These are phyloP conservation scores for Odontamblyopus lacepedii DNA, from an alignment of 2,797 vertebrate species.

Conservation along the genomic window DNA sequence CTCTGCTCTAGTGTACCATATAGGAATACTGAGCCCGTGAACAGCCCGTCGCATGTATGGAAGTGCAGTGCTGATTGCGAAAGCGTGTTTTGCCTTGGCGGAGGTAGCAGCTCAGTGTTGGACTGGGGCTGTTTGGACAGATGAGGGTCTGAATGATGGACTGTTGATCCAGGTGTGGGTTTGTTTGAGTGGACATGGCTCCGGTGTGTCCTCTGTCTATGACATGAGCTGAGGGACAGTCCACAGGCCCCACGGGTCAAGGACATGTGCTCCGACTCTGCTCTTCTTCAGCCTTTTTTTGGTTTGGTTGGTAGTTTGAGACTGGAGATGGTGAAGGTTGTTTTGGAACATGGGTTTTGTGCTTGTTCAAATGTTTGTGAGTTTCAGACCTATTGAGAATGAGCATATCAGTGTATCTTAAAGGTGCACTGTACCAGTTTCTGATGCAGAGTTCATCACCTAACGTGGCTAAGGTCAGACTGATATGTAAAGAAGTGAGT, in stretches of 20 bases:
- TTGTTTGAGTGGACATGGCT: slow-evolving; percentile 39
- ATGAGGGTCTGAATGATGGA: slow-evolving; percentile 61
- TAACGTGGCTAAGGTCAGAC: too few relatives aligned
- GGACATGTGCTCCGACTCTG: not conserved
- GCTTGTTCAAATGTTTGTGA: not conserved
- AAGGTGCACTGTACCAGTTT: not conserved
- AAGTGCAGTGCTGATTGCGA: slow-evolving; percentile 44
- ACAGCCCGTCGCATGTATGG: not conserved
- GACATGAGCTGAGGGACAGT: slow-evolving; percentile 13
- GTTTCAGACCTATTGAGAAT: not conserved
- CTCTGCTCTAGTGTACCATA: too few relatives aligned
- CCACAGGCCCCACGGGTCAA: slow-evolving; percentile 4
- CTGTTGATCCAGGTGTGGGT: slow-evolving; percentile 74
- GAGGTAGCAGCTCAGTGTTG: slow-evolving; percentile 55
- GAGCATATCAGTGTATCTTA: not conserved
- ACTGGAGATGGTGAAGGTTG: not conserved
- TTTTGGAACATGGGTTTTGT: not conserved
- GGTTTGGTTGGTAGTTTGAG: not conserved
- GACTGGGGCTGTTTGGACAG: slow-evolving; percentile 70
- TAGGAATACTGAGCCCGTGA: too few relatives aligned
- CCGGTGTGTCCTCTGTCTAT: slow-evolving; percentile 25
- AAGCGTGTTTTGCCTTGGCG: slow-evolving; percentile 61
- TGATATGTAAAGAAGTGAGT: too few relatives aligned
- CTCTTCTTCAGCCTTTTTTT: not conserved
- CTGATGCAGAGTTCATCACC: too few relatives aligned